Evolutionary conservation across 2,888 invertebrate species (phyloP), one percentile per base, ranked within the genome.

Genomic region (Dione vanillae): DNA sequence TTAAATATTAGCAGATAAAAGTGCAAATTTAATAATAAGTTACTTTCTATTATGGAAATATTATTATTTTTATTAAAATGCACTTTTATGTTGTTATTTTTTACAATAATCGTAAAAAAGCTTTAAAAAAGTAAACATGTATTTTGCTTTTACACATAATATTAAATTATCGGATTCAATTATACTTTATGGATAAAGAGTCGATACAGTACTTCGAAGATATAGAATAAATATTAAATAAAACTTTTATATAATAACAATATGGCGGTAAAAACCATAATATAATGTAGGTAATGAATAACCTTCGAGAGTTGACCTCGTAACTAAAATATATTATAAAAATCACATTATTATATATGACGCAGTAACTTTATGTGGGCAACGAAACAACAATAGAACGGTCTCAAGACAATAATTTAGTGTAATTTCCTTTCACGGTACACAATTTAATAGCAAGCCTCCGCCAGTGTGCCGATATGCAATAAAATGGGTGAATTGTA

Each of bases 381-480:
- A 61, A 61, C 68, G 64, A 76, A 64, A 75, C 73, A 69, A 72
- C 76, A 70, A 74, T 75, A 75, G 73, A 75, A 72, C 59, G 75
- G 67, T 76, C 81, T 82, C 81, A 82, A 85, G 82, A 85, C 83
- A 85, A 84, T 87, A 87, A 88, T 88, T 87, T 82, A 80, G 79
- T 83, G 82, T 85, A 84, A 88, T 87, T 89, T 88, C 85, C 87
- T 86, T 88, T 86, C 85, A 83, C 84, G 82, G 79, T 81, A 80
- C 35, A 69, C 67, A 69, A 69, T 74, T 67, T 71, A 67, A 74
- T 74, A 67, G 71, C 74, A 54, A 69, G 70, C 62, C 61, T 72
- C 62, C 68, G 62, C 58, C 64, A 37, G 69, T 71, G 71, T 71
- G 69, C 61, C 65, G 71, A 73, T 73, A 73, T 66, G 73, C 62